These are phyloP conservation scores for Nezara viridula DNA, from an alignment of 2,888 invertebrate species.

Conservation along the genomic window DNA sequence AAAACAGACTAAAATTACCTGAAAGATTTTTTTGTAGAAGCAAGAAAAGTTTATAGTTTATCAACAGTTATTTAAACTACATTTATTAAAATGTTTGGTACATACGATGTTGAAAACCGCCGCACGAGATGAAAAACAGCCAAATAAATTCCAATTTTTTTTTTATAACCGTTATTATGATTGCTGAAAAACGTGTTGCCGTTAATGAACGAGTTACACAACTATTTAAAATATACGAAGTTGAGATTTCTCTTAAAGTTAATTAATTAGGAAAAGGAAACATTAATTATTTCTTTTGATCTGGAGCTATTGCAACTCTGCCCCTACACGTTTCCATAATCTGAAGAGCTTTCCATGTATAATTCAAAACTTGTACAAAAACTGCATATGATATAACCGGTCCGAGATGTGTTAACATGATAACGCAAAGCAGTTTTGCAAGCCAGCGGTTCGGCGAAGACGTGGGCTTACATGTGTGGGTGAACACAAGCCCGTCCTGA, in stretches of 20 bases:
- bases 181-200: not conserved
- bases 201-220: not conserved
- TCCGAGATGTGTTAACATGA: not conserved
- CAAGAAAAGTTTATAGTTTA: too few relatives aligned
- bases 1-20: too few relatives aligned
- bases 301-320: not conserved
- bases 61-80: too few relatives aligned
- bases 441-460: not conserved
- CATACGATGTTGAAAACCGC: too few relatives aligned
- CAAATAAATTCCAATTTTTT: too few relatives aligned
- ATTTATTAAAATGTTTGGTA: too few relatives aligned
- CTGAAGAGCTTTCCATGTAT: not conserved
- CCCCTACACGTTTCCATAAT: not conserved
- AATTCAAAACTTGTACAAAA: not conserved
- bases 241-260: not conserved
- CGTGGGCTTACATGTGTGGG: not conserved
- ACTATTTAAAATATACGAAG: not conserved
- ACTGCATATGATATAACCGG: not conserved
- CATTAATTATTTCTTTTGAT: not conserved
- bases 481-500: not conserved
- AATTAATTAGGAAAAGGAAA: not conserved
- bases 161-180: too few relatives aligned
- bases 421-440: not conserved
- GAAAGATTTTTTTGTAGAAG: too few relatives aligned
- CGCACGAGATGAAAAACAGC: too few relatives aligned